phyloP scores from a whole-genome alignment of 1,140 invertebrate genomes.

The Ips typographus region DNA sequence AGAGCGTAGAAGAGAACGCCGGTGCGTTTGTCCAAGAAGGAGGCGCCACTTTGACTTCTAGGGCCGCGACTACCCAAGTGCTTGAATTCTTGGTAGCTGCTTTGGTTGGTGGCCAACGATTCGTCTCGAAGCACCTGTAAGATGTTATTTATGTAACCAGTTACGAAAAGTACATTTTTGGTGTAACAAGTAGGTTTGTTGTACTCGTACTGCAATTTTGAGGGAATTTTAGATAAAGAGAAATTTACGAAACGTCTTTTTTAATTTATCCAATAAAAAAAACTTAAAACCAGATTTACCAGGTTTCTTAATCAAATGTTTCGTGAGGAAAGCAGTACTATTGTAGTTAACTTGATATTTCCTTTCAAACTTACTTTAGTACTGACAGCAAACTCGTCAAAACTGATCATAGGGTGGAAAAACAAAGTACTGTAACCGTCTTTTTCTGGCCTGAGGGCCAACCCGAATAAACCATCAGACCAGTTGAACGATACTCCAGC shows the following conservation, averaged over 20 bases:
- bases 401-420: slow-evolving; percentile 75
- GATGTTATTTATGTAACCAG: background rate
- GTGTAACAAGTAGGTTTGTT: no score
- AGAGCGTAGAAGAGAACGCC: slow-evolving; percentile 75
- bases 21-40: slow-evolving; percentile 69
- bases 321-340: background rate
- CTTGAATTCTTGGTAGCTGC: slow-evolving; percentile 67
- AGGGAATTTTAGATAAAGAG: no score
- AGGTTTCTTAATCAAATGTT: background rate
- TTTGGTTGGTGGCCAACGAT: slow-evolving; percentile 51
- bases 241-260: no score
- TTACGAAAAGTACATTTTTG: background rate
- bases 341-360: no score
- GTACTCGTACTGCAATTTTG: no score
- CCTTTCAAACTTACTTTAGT: slow-evolving; percentile 52
- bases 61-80: slow-evolving; percentile 67
- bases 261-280: background rate
- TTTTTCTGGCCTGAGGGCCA: slow-evolving; percentile 60
- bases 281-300: no score
- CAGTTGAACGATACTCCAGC: slow-evolving; percentile 71
- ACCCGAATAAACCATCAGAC: slow-evolving; percentile 74
- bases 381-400: slow-evolving; percentile 69
- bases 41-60: slow-evolving; percentile 72
- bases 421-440: slow-evolving; percentile 72
- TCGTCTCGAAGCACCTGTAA: slow-evolving; percentile 60